Evolutionary conservation across 1,140 invertebrate genomes (phyloP), one percentile per base, ranked within the genome.

Genomic region (Bombus sibiricus): DNA sequence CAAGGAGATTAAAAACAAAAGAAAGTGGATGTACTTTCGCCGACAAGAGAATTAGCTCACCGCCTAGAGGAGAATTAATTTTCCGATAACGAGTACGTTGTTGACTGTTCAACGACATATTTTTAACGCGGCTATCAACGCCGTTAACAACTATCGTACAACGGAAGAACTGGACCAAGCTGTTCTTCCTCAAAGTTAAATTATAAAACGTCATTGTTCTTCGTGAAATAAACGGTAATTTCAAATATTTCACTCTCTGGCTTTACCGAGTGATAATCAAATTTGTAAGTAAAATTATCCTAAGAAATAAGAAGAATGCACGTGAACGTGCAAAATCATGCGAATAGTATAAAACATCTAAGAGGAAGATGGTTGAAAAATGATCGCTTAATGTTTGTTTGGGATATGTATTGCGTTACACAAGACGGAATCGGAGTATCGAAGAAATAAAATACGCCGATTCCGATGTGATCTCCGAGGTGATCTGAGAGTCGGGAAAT

Each of bases 401-500:
- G 34, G 34, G 12, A 1, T 15, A 3, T 5, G 69, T n/a, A 47
- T 89, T 32, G 57, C 25, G 18, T 89, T 88, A 68, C 84, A 76
- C n/a, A 47, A 53, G 47, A 68, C 32, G 79, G 62, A 66, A 64
- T 47, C 68, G 66, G 76, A 85, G 43, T n/a, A 69, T 73, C 39
- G 53, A n/a, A 68, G 39, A 81, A 88, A 86, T 47, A 64, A 15
- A 28, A 18, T n/a, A 78, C 64, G 66, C 64, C 73, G 78, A 84
- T 81, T 64, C 64, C 62, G 77, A 88, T 76, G 64, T 34, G 86
- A 86, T 47, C 64, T 79, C 34, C 64, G 34, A 59, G 66, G n/a
- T 4, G 41, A 75, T 72, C 37, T 32, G 83, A 74, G 82, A 76
- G 79, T 66, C 39, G 39, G 62, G 43, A 89, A 88, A 77, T 88